Conservation (phyloP, 2,888 invertebrate genomes). For the Scotopteryx bipunctaria region DNA sequence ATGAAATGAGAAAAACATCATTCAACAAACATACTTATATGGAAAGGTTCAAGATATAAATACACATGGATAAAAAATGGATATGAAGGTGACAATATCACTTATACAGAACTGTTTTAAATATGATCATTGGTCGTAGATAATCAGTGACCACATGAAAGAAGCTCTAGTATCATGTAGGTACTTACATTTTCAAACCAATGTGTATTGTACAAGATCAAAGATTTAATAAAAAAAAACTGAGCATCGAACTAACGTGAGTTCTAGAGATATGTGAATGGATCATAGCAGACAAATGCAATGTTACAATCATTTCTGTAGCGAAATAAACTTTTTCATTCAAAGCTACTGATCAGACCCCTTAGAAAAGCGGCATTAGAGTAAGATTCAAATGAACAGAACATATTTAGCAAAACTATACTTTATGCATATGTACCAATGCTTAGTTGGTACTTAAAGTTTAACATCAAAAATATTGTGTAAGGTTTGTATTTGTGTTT, state of each 20-base stretch:
- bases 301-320: slow-evolving; percentile 15
- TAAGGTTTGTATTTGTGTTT: too few relatives aligned
- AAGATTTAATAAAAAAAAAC: neutral
- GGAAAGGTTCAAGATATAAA: too few relatives aligned
- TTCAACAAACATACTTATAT: too few relatives aligned
- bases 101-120: neutral
- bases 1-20: too few relatives aligned
- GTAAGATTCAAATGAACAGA: neutral
- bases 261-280: slow-evolving; percentile 4
- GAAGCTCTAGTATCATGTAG: neutral
- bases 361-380: slow-evolving; percentile 7
- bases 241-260: slow-evolving; percentile 10
- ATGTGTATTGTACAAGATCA: slow-evolving; percentile 6
- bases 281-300: slow-evolving; percentile 19
- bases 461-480: too few relatives aligned
- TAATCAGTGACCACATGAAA: neutral
- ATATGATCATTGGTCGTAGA: neutral
- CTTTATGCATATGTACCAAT: too few relatives aligned
- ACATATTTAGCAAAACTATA: too few relatives aligned
- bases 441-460: too few relatives aligned
- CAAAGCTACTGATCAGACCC: slow-evolving; percentile 22
- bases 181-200: neutral
- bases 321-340: slow-evolving; percentile 24
- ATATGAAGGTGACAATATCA: too few relatives aligned
- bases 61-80: too few relatives aligned